Base-by-base conservation (phyloP, 1,140 invertebrate species). In the Macrobrachium rosenbergii region DNA sequence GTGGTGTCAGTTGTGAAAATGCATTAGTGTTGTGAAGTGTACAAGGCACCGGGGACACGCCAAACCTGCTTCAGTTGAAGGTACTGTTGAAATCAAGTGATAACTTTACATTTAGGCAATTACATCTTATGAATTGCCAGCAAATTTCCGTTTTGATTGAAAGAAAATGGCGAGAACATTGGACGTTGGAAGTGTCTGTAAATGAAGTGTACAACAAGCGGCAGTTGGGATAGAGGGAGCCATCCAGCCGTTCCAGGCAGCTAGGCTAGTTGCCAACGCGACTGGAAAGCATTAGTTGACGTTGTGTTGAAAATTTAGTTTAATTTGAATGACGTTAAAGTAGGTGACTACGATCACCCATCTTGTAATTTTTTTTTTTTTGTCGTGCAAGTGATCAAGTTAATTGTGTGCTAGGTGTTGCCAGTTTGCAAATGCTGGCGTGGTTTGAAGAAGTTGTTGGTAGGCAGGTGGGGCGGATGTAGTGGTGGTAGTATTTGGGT, bases 191-290 rank as follows among this genome's bases (percentile, higher is more conserved):
- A 43, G 23, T 75, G 72, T n/a, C 28, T n/a, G 45, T 23, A 80
- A 37, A 19, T 80, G 45, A 17, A 59, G 59, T 59, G 23, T n/a
- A 16, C 59, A 28, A 62, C 19, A 62, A 80, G 45, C 59, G 58
- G 45, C 45, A 63, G 21, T 60, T n/a, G n/a, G 14, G 28, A 37
- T 75, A 58, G 58, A 87, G 85, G 73, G 85, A 75, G 79, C 85
- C 85, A 87, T 72, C 85, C 83, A 85, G 62, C 83, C 78, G 78
- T 87, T 87, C 85, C 85, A 87, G 85, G 85, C 63, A 37, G 43
- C 23, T 16, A n/a, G 58, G n/a, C 23, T 16, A 45, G 85, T 87
- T 87, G 85, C 85, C 85, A 87, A 23, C 81, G 63, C 21, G 21
- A 69, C 85, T 87, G 85, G 85, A 87, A 87, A 23, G 60, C 19